Evolutionary conservation across 2,797 vertebrate species (phyloP).

Genomic region (Tangara arthus): DNA sequence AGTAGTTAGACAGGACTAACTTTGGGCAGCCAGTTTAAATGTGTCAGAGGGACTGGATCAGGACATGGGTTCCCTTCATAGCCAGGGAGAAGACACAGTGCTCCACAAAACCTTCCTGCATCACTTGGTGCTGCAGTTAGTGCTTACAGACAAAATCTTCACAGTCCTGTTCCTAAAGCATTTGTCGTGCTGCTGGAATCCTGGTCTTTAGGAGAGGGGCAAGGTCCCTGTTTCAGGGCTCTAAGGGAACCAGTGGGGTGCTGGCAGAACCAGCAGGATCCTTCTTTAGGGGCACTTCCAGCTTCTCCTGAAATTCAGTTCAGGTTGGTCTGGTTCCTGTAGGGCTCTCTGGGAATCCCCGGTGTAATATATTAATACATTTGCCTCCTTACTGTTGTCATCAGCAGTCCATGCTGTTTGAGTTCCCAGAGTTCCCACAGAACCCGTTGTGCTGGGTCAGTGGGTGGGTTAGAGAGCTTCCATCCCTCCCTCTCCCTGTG

Average conservation of each 20-base stretch:
- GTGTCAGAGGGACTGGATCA: neutral
- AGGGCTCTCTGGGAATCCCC: neutral
- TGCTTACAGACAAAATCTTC: neutral
- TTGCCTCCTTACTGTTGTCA: neutral
- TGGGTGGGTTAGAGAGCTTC: neutral
- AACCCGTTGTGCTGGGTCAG: neutral
- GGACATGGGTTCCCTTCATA: neutral
- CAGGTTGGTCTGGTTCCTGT: neutral
- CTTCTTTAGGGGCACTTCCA: neutral
- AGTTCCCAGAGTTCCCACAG: neutral
- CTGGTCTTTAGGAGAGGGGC: neutral
- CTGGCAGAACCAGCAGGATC: neutral
- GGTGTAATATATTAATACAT: neutral
- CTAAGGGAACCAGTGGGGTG: fast-evolving
- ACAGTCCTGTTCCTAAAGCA: neutral
- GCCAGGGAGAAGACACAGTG: neutral
- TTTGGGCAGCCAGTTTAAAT: neutral
- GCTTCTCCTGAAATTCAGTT: neutral
- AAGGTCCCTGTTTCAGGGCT: neutral
- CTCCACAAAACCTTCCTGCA: neutral
- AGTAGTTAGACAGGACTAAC: neutral
- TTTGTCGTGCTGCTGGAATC: neutral
- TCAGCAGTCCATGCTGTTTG: neutral
- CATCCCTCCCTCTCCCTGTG: neutral
- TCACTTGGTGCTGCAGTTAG: neutral